These are phyloP conservation scores for Diachrysia chrysitis DNA, from an alignment of 2,888 invertebrate species.

Conservation along the genomic window DNA sequence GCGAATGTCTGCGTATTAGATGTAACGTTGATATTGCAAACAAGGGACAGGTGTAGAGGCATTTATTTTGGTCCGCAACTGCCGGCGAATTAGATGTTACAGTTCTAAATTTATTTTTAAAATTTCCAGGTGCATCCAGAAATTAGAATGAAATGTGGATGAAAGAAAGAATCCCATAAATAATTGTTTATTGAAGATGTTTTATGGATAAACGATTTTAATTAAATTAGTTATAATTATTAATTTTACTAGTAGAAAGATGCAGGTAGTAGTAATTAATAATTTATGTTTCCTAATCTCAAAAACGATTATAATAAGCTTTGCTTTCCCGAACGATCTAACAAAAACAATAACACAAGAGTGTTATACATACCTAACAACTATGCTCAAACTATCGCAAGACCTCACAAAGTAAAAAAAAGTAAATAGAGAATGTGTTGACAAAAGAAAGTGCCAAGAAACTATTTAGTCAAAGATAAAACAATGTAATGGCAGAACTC, in stretches of 20 bases:
- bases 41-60: slow-evolving; percentile 66
- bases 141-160: slow-evolving; percentile 42
- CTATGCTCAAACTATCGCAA: neutral
- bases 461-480: neutral
- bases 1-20: slow-evolving; percentile 38
- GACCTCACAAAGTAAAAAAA: neutral
- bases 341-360: neutral
- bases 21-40: slow-evolving; percentile 58
- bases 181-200: slow-evolving; percentile 23
- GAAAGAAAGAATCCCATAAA: slow-evolving; percentile 2
- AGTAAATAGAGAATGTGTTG: neutral
- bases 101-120: slow-evolving; percentile 24
- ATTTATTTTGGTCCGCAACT: slow-evolving; percentile 71
- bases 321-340: neutral
- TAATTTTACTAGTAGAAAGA: too few relatives aligned
- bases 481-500: neutral
- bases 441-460: neutral
- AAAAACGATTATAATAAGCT: slow-evolving; percentile 1
- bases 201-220: slow-evolving; percentile 5
- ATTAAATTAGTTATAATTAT: neutral
- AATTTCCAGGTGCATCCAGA: slow-evolving; percentile 34
- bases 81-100: slow-evolving; percentile 57
- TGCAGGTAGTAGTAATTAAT: neutral
- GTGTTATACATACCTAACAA: neutral
- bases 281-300: slow-evolving; percentile 16